Base-by-base conservation (phyloP, 2,797 vertebrate species). In the Falco concolor region DNA sequence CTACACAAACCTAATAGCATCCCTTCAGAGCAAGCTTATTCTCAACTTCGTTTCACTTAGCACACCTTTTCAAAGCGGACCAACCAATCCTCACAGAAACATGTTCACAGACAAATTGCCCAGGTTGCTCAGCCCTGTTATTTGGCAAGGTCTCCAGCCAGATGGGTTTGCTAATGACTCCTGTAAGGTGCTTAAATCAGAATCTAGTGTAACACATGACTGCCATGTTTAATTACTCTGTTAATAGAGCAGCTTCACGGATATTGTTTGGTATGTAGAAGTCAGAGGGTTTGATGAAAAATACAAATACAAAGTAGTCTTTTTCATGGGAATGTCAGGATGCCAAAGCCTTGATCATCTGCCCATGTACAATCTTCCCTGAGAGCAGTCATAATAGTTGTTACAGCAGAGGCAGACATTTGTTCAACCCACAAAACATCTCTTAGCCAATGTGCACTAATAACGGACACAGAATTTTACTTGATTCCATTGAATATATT, bases 131-230 rank as follows among this genome's bases (percentile, higher is more conserved):
- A 69, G 59, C 52, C 32, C 77, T 64, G 75, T 36, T 63, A 56
- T 76, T 90, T 97, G 97, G 95, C 96, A 95, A 92, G 74, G 82
- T 79, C 70, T 93, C 47, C 84, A 75, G 86, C 85, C 97, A 97
- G 95, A 97, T 94, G 97, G 97, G 84, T 78, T 84, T 94, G 78
- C 78, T 96, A 96, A 97, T 96, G 94, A 95, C 84, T 96, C 84
- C 87, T 90, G 32, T 68, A 94, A 96, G 93, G 94, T 93, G 91
- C 90, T 96, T 92, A 86, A 89, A 89, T 92, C 82, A 61, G 95
- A 89, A 87, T 56, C 85, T 30, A 70, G 68, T 47, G 67, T 65
- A 96, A 93, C 91, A 94, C 77, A 78, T 16, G 79, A 87, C 91
- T 93, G 95, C 85, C 91, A 81, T 78, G 93, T 96, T 95, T 97